A percentile compares a stretch with the other conserved stretches of the same genome.
These are phyloP conservation scores for Mylabris phalerata DNA, from an alignment of 1,140 invertebrate species.

Conservation along the genomic window DNA sequence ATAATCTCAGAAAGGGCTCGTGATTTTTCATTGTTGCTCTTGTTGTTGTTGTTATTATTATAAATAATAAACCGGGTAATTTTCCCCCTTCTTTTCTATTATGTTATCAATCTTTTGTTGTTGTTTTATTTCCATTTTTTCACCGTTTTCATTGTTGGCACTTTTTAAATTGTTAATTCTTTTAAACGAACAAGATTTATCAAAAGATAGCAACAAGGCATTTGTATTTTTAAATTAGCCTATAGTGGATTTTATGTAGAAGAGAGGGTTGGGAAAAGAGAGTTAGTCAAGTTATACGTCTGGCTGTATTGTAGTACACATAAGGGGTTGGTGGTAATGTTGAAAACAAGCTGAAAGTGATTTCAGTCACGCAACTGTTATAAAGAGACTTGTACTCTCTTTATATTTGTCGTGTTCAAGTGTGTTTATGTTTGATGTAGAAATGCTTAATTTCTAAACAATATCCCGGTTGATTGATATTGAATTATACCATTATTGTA, in stretches of 20 bases:
- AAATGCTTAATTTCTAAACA: too few relatives aligned
- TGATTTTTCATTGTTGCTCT: too few relatives aligned
- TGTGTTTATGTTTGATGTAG: conserved; percentile 29
- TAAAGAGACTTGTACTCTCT: conserved; percentile 8
- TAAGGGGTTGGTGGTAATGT: conserved; percentile 8
- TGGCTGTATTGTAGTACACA: neutral
- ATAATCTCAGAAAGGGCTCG: too few relatives aligned
- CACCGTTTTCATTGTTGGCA: too few relatives aligned
- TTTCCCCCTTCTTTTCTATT: too few relatives aligned
- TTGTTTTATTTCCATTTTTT: too few relatives aligned
- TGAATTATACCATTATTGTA: too few relatives aligned
- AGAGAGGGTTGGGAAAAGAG: neutral
- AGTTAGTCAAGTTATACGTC: neutral
- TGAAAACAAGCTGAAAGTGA: conserved; percentile 11
- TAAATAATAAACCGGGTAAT: too few relatives aligned
- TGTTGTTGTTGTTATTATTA: too few relatives aligned
- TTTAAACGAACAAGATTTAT: conserved; percentile 7
- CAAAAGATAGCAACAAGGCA: conserved; percentile 15
- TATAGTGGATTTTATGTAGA: neutral
- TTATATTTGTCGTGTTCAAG: conserved; percentile 5
- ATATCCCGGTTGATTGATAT: too few relatives aligned
- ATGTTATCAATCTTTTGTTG: too few relatives aligned
- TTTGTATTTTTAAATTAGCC: conserved; percentile 14
- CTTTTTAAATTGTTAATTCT: too few relatives aligned
- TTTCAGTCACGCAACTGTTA: conserved; percentile 28